phyloP scores from a whole-genome alignment of 2,888 invertebrate genomes.

The Drosophila atripex region DNA sequence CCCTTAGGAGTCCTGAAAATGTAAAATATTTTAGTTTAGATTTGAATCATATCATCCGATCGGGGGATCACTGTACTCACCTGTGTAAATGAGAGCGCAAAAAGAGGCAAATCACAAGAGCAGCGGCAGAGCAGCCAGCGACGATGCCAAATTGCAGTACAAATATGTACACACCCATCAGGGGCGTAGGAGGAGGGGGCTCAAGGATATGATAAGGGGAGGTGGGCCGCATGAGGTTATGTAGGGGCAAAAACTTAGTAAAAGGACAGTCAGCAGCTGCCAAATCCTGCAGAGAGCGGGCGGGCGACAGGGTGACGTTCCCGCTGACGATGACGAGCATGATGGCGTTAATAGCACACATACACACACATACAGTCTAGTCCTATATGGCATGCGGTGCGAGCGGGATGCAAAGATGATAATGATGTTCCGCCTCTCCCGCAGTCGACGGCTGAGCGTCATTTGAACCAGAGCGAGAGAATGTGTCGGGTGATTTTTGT shows the following conservation, averaged over 20 bases:
- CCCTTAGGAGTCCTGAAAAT: too few species aligned
- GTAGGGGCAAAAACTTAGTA: conserved; percentile 70
- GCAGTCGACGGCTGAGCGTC: conserved; percentile 39
- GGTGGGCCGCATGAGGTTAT: conserved; percentile 23
- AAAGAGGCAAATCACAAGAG: conserved; percentile 81
- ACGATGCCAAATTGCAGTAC: conserved; percentile 79
- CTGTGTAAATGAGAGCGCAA: conserved; percentile 80
- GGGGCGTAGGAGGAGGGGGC: conserved; percentile 8
- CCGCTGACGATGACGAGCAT: conserved; percentile 41
- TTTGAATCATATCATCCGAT: neutral
- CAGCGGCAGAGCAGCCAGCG: conserved; percentile 54
- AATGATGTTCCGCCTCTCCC: conserved; percentile 56
- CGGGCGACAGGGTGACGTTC: neutral
- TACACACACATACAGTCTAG: conserved; percentile 22
- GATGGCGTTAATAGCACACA: conserved; percentile 50
- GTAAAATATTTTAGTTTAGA: too few species aligned
- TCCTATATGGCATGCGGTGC: conserved; percentile 56
- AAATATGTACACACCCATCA: conserved; percentile 74
- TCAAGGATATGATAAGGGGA: conserved; percentile 4
- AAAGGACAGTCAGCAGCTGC: conserved; percentile 72
- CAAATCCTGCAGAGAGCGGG: conserved; percentile 13
- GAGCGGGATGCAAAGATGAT: conserved; percentile 49
- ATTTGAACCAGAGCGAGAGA: conserved; percentile 71
- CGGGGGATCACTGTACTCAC: conserved; percentile 54
- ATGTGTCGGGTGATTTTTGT: conserved; percentile 39